These are phyloP conservation scores for Probosciger aterrimus DNA, from an alignment of 2,113 vertebrate species.

Conservation along the genomic window DNA sequence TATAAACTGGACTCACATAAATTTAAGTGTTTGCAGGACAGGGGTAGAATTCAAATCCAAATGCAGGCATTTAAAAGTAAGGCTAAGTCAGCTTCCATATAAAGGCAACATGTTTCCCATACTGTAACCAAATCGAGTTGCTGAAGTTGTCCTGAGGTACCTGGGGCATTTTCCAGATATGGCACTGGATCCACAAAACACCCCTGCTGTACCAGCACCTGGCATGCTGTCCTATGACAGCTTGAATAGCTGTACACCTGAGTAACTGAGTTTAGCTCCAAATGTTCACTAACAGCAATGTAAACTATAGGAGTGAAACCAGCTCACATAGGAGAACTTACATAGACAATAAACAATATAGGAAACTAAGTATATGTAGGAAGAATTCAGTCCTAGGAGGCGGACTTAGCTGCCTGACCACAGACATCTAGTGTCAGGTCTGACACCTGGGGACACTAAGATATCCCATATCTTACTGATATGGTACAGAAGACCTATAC, in stretches of 20 bases:
- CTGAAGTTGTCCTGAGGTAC: background rate
- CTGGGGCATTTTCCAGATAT: background rate
- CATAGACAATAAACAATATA: accelerated
- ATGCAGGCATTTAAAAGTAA: background rate
- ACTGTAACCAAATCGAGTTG: background rate
- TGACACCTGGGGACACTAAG: background rate
- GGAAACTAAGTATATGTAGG: background rate
- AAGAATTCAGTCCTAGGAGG: background rate
- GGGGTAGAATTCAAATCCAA: background rate
- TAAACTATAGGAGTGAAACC: background rate
- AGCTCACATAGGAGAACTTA: background rate
- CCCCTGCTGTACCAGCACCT: background rate
- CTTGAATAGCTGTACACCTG: background rate
- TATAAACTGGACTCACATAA: background rate
- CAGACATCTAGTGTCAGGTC: background rate
- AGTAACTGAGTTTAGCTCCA: background rate
- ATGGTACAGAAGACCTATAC: background rate
- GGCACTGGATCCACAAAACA: background rate
- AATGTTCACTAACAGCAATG: background rate
- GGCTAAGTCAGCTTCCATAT: background rate
- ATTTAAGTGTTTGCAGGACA: background rate
- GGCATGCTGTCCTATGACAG: too few species aligned
- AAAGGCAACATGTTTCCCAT: background rate
- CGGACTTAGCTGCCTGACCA: background rate
- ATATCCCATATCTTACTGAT: background rate